phyloP scores from a whole-genome alignment of 1,140 invertebrate species.

The Rhopalosiphum padi region DNA sequence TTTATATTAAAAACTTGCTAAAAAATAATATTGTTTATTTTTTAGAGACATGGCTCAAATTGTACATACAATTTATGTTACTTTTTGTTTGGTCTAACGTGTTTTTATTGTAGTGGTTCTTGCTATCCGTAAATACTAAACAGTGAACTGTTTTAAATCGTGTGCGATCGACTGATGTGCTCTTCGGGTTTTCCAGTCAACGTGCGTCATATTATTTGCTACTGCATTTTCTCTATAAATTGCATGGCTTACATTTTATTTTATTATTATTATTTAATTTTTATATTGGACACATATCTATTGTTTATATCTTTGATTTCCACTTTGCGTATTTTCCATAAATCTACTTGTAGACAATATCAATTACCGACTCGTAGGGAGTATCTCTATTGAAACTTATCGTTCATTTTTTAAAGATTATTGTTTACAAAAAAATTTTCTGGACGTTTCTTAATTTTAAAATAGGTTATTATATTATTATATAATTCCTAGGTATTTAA shows the following conservation, averaged over 20 bases:
- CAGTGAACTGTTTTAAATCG: background rate
- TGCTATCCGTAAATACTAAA: background rate
- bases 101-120: background rate
- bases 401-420: background rate
- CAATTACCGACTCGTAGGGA: background rate
- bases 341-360: background rate
- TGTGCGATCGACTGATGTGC: background rate
- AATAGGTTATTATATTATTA: background rate
- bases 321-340: background rate
- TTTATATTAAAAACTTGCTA: background rate
- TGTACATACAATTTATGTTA: background rate
- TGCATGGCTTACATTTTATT: background rate
- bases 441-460: background rate
- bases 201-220: background rate
- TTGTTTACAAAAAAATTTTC: background rate
- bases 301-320: background rate
- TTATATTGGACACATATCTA: background rate
- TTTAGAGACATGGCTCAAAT: background rate
- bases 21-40: background rate
- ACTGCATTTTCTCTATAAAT: background rate
- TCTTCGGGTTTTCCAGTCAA: background rate
- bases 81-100: background rate
- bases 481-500: too few relatives aligned
- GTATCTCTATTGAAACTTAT: background rate
- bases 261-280: conserved; percentile 2